Conservation (phyloP, 2,113 vertebrate genomes). For the Stomatorhinus ivindoensis region DNA sequence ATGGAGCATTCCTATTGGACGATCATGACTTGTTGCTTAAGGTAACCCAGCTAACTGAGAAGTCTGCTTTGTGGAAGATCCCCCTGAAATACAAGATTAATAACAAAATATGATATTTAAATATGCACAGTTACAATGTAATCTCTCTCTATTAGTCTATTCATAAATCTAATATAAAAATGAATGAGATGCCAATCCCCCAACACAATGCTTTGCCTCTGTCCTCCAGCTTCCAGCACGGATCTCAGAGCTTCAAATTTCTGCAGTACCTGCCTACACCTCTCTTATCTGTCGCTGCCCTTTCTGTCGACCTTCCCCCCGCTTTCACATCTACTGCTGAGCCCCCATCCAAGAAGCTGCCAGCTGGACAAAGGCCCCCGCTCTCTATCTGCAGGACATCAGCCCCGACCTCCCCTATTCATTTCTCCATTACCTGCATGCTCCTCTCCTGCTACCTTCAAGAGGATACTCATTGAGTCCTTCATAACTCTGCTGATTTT, state of each 20-base stretch:
- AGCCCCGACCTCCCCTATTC: background rate
- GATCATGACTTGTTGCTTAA: too few relatives aligned
- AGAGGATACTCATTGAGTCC: background rate
- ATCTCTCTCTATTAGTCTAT: background rate
- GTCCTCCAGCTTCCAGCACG: background rate
- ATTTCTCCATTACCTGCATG: background rate
- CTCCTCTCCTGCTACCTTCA: background rate
- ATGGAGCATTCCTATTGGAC: background rate
- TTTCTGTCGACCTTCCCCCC: background rate
- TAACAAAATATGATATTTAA: background rate
- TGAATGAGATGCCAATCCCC: background rate
- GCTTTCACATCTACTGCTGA: background rate
- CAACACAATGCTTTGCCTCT: background rate
- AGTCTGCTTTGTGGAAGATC: background rate
- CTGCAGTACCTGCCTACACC: background rate
- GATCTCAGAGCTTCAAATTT: background rate
- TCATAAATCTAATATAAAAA: background rate
- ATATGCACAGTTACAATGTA: background rate
- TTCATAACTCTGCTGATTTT: background rate
- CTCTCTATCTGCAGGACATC: background rate
- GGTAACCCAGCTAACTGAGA: too few relatives aligned
- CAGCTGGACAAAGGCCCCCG: background rate
- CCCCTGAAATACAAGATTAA: background rate
- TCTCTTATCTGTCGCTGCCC: background rate
- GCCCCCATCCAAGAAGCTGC: background rate